Evolutionary conservation across 2,113 vertebrate species (phyloP), one percentile per base, ranked within the genome.

Genomic region (Scomber scombrus): DNA sequence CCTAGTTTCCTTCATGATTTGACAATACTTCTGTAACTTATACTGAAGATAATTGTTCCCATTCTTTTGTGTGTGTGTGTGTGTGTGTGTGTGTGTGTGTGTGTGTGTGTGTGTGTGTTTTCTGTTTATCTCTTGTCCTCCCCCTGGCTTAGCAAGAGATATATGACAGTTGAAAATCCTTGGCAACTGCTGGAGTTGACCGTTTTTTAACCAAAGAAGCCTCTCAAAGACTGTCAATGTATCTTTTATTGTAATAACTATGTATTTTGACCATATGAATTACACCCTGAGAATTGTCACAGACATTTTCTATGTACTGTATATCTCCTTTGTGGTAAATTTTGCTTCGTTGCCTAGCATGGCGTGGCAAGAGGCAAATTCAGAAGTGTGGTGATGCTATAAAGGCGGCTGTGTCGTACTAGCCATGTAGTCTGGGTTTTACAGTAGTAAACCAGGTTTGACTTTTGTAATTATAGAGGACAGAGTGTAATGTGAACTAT

Each of bases 391-490:
- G 57, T 58, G 77, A 66, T 62, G 68, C 31, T 73, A 64, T 54
- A 50, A 72, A 84, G 45, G n/a, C 62, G 12, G 57, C 26, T 11
- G 11, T 74, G 51, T 70, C 49, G 19, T 49, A 54, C 29, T 63
- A n/a, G 45, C 47, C 75, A 12, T 45, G 70, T 3, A 82, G 75
- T 78, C 60, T 85, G 51, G 31, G 12, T 61, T 81, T 87, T 83
- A 70, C 54, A 75, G 82, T 79, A 69, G 79, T 89, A 79, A 91
- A 89, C 71, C 78, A 81, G 46, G 69, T 77, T 78, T 80, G 74
- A 87, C 84, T 85, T 71, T 47, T 58, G 71, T 89, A 90, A 93
- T 91, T 89, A 93, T 60, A 81, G 91, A 88, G 89, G 60, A 82
- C 63, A 21, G 51, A 87, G 46, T 81, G 63, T 74, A 88, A 81